These are phyloP conservation scores for Eulemur coronatus DNA, from an alignment of 2,797 vertebrate species.

Conservation along the genomic window DNA sequence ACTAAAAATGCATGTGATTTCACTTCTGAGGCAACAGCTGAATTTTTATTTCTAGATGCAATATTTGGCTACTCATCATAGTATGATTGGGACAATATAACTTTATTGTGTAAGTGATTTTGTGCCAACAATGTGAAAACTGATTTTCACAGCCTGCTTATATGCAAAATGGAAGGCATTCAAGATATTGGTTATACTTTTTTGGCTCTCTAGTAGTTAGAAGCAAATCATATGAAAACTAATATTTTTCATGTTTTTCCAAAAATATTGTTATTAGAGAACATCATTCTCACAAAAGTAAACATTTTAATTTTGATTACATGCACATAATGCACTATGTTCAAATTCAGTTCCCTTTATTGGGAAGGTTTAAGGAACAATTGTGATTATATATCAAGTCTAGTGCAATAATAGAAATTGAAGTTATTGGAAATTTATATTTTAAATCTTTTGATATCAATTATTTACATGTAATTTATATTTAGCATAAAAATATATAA, in stretches of 20 bases:
- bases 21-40: slow-evolving; percentile 56
- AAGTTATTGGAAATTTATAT: background rate
- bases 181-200: background rate
- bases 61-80: slow-evolving; percentile 66
- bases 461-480: background rate
- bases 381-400: background rate
- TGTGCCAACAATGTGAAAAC: slow-evolving; percentile 60
- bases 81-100: slow-evolving; percentile 66
- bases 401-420: background rate
- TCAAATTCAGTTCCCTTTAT: background rate
- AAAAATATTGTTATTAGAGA: slow-evolving; percentile 40
- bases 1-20: slow-evolving; percentile 74
- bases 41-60: slow-evolving; percentile 61
- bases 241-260: background rate
- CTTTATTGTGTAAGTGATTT: slow-evolving; percentile 58
- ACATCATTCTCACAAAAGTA: slow-evolving; percentile 28
- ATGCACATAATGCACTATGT: background rate
- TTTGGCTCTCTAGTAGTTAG: background rate
- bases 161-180: background rate
- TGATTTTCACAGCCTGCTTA: slow-evolving; percentile 34
- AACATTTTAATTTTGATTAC: background rate
- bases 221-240: slow-evolving; percentile 18
- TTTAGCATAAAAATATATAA: background rate
- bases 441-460: background rate
- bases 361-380: background rate